Evolutionary conservation across 2,113 vertebrate genomes (phyloP), one percentile per base, ranked within the genome.

Genomic region (Aldabrachelys gigantea): DNA sequence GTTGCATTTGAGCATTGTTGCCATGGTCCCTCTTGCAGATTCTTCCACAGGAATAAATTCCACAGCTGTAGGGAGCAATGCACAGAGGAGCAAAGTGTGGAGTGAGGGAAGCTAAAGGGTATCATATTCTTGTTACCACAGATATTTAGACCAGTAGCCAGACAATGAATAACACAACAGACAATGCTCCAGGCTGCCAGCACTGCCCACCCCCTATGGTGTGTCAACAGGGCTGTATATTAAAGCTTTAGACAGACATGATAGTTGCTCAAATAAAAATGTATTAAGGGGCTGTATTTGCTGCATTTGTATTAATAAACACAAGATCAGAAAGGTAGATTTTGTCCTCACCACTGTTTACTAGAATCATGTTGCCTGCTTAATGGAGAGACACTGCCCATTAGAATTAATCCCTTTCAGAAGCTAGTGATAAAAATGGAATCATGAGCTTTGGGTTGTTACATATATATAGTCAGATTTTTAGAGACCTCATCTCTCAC

Each of bases 121-220:
- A 50, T 92, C 94, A 35, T 83, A 44, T 90, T 96, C 80, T 95
- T 80, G 97, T 97, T 87, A 89, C 59, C 19, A 17, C 54, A 80
- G 41, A 80, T 89, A 95, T 92, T 88, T 81, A 97, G 82, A 92
- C 83, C 82, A 3, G 5, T 92, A 44, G 52, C 75, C 95, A 95
- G 84, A 96, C 50, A 95, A 27, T 95, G 93, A 96, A 90, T 95
- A 97, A 92, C 93, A 95, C 16, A 27, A 24, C 49, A 93, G 85
- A 25, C 47, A 96, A 49, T 14, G 3, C 80, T 80, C 47, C 29
- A 41, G 83, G 85, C 76, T 88, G 90, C 49, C 88, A 97, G 84
- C 29, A 65, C 80, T 82, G 75, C n/a, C 65, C 84, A 82, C 53
- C 84, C 57, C 91, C 94, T 85, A 83, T 27, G 10, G 81, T 79